Conservation (phyloP, 2,113 vertebrate genomes). For the Mustelus asterias region DNA sequence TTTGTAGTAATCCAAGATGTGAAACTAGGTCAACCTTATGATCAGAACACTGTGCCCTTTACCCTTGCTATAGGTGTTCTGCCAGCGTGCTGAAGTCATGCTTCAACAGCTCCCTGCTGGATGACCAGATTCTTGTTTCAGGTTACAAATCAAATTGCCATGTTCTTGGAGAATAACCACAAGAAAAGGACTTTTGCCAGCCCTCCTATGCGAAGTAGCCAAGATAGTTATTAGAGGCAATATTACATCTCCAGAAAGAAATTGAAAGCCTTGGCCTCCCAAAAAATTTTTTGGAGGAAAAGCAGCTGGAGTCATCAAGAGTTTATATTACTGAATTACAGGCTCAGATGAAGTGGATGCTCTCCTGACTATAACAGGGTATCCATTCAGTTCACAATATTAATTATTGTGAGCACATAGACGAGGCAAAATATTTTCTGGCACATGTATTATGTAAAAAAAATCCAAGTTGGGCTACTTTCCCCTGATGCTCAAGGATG, state of each 20-base stretch:
- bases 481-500: neutral
- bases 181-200: neutral
- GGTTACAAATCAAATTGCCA: constrained; percentile 33
- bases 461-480: neutral
- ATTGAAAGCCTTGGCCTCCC: constrained; percentile 12
- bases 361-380: constrained; percentile 15
- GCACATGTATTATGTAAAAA: neutral
- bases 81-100: constrained; percentile 21
- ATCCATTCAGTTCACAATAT: constrained; percentile 24
- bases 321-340: constrained; percentile 23
- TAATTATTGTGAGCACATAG: constrained; percentile 8
- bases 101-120: constrained; percentile 22
- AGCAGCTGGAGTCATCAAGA: constrained; percentile 31
- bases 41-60: constrained; percentile 1
- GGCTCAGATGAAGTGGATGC: neutral
- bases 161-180: constrained; percentile 29
- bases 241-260: constrained; percentile 32
- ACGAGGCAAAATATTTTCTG: neutral
- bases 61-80: constrained; percentile 1
- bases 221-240: constrained; percentile 20
- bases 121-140: constrained; percentile 26
- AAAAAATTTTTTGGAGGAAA: constrained; percentile 12
- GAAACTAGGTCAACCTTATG: neutral
- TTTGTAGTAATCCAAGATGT: neutral
- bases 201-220: neutral